Conservation (phyloP, 1,140 invertebrate species). For the Calephelis nemesis region DNA sequence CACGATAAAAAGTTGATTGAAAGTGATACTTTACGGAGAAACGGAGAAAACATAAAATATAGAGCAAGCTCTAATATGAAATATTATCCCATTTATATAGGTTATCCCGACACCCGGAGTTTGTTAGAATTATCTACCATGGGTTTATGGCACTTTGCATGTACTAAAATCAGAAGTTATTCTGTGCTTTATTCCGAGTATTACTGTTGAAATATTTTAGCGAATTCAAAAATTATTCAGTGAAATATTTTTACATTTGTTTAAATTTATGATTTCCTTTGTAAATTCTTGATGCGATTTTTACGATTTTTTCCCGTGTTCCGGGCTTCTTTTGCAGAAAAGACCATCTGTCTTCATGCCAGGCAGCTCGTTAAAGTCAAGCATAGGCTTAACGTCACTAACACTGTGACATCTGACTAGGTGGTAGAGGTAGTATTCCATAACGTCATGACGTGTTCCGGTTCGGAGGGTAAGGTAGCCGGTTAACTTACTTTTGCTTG, state of each 20-base stretch:
- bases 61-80: conserved; percentile 15
- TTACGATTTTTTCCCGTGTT: no score
- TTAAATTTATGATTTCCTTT: not conserved
- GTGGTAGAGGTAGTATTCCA: no score
- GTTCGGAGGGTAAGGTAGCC: no score
- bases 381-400: no score
- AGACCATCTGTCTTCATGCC: no score
- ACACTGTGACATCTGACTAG: no score
- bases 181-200: conserved; percentile 2
- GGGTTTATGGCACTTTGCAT: conserved; percentile 10
- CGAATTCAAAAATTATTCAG: not conserved
- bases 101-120: conserved; percentile 8
- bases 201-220: not conserved
- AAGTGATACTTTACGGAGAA: not conserved
- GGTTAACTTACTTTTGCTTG: no score
- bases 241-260: not conserved
- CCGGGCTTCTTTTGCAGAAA: no score
- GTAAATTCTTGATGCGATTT: no score
- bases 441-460: no score
- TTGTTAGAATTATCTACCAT: conserved; percentile 16
- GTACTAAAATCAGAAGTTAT: conserved; percentile 11
- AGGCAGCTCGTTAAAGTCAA: no score
- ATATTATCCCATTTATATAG: conserved; percentile 13
- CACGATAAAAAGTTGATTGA: conserved; percentile 3
- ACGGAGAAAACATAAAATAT: conserved; percentile 13